A percentile compares a stretch with the other conserved stretches of the same genome.
Evolutionary conservation across 2,888 invertebrate species (phyloP).

Genomic region (Idaea aversata): DNA sequence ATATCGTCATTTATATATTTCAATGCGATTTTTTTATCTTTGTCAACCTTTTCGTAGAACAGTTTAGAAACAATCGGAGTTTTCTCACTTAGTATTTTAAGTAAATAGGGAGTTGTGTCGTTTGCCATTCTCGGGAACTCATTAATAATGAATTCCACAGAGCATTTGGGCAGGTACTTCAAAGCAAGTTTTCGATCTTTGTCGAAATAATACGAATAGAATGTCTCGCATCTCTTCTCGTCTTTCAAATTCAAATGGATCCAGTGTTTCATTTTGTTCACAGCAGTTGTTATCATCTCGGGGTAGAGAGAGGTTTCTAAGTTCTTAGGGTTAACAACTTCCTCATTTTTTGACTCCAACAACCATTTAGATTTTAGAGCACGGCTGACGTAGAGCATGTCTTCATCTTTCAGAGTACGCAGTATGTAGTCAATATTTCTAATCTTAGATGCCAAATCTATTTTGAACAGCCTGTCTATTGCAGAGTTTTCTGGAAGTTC

Average conservation of each 20-base stretch:
- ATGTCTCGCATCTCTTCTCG: conserved; percentile 23
- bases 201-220: conserved; percentile 28
- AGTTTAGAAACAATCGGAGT: conserved; percentile 20
- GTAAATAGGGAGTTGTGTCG: conserved; percentile 27
- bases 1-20: conserved; percentile 16
- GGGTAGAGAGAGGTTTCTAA: conserved; percentile 53
- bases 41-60: conserved; percentile 23
- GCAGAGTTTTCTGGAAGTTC: conserved; percentile 38
- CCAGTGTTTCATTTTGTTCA: conserved; percentile 28
- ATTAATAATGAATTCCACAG: conserved; percentile 12
- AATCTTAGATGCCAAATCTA: conserved; percentile 52
- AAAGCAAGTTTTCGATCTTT: conserved; percentile 24
- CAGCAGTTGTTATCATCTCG: conserved; percentile 51
- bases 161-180: conserved; percentile 28
- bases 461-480: conserved; percentile 56
- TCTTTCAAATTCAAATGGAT: conserved; percentile 24
- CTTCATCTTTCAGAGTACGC: conserved; percentile 48
- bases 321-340: conserved; percentile 50
- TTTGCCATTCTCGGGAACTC: conserved; percentile 23
- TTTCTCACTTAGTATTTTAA: conserved; percentile 32
- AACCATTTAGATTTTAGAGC: conserved; percentile 57
- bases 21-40: conserved; percentile 15
- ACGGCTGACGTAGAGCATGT: conserved; percentile 59
- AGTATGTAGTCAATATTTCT: conserved; percentile 50
- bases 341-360: conserved; percentile 29